These are phyloP conservation scores for Semibalanus balanoides DNA, from an alignment of 1,140 invertebrate species.

Conservation along the genomic window DNA sequence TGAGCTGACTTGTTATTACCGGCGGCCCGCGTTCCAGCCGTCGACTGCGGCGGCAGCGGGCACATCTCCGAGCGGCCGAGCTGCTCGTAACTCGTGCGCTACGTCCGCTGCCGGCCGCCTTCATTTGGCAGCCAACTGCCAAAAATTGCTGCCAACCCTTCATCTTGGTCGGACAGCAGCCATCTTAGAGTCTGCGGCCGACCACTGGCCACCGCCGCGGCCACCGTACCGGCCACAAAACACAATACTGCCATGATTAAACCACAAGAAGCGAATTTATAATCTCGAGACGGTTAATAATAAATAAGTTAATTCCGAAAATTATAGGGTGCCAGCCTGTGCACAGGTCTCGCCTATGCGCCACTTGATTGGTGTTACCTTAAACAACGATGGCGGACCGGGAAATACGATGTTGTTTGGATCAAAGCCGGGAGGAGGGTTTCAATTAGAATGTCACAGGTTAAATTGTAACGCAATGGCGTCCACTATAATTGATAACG, in stretches of 20 bases:
- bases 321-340: not conserved
- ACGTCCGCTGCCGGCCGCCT: no score
- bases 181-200: not conserved
- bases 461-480: not conserved
- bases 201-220: no score
- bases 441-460: not conserved
- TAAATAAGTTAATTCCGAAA: slow-evolving; percentile 1
- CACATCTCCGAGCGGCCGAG: no score
- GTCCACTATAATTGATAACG: not conserved
- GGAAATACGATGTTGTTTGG: not conserved
- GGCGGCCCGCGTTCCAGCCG: no score
- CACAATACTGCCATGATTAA: not conserved
- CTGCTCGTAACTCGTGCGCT: not conserved
- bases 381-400: not conserved
- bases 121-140: not conserved
- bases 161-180: not conserved
- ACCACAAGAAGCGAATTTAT: slow-evolving; percentile 1
- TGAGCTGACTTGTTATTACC: not conserved
- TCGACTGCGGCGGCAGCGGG: no score
- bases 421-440: not conserved
- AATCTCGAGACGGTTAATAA: not conserved
- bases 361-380: not conserved
- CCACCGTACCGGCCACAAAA: not conserved
- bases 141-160: not conserved
- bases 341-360: not conserved